phyloP scores from a whole-genome alignment of 2,797 vertebrate species.

The Antennarius maculatus region DNA sequence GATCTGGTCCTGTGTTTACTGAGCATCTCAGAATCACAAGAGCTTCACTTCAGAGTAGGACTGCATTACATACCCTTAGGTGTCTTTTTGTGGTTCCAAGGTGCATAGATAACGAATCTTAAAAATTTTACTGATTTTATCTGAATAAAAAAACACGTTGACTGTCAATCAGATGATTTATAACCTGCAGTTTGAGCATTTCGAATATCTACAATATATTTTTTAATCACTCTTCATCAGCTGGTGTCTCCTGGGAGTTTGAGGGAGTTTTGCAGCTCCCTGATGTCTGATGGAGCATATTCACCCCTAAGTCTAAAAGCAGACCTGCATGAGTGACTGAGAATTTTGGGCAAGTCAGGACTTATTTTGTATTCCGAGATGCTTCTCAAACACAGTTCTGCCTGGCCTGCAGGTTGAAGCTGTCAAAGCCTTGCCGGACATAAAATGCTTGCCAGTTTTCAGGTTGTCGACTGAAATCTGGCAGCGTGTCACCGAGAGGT shows the following conservation, averaged over 20 bases:
- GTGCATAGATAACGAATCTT: too few relatives aligned
- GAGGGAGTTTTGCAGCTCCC: not conserved
- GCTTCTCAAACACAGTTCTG: conserved; percentile 4
- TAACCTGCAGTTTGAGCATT: not conserved
- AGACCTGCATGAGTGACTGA: not conserved
- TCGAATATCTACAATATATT: not conserved
- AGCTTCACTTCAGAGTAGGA: not conserved
- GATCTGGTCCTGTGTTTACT: not conserved
- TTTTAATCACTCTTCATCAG: not conserved
- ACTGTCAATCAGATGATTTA: not conserved
- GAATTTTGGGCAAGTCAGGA: conserved; percentile 30
- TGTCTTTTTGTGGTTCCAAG: too few relatives aligned
- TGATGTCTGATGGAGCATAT: not conserved
- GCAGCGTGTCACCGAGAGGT: conserved; percentile 44
- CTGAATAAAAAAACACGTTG: too few relatives aligned
- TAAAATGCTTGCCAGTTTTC: not conserved
- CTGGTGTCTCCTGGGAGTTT: conserved; percentile 10
- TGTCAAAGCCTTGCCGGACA: not conserved
- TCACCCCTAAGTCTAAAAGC: not conserved
- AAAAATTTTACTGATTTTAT: not conserved
- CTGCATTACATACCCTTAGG: too few relatives aligned
- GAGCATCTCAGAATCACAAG: conserved; percentile 5
- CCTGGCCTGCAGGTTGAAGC: not conserved
- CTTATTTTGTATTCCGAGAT: conserved; percentile 12
- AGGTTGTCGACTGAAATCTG: conserved; percentile 7